These are phyloP conservation scores for Andrena chrysosceles DNA, from an alignment of 2,888 invertebrate genomes.

Conservation along the genomic window DNA sequence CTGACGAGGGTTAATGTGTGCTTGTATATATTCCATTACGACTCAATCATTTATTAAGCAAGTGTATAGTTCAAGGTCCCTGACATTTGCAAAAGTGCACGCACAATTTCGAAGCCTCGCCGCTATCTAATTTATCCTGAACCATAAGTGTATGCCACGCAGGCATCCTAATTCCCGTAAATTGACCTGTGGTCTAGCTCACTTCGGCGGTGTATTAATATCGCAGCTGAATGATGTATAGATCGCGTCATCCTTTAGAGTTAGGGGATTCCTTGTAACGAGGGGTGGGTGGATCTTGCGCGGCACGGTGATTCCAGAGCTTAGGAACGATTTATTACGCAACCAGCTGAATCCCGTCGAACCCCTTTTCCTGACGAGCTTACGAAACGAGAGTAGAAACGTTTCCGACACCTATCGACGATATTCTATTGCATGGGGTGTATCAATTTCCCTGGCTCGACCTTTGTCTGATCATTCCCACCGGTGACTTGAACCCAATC, in stretches of 20 bases:
- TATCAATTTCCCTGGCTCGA: conserved; percentile 50
- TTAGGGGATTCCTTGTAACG: conserved; percentile 16
- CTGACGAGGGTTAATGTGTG: too few relatives aligned
- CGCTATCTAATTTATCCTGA: conserved; percentile 17
- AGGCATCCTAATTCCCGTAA: conserved; percentile 41
- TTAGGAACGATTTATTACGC: conserved; percentile 61
- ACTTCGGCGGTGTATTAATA: conserved; percentile 46
- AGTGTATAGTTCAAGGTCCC: neutral
- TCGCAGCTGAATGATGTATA: conserved; percentile 20
- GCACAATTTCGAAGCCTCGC: neutral
- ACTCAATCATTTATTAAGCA: neutral
- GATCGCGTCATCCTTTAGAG: conserved; percentile 24
- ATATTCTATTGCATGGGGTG: conserved; percentile 29
- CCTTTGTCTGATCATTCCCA: conserved; percentile 1
- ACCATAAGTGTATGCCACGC: conserved; percentile 14
- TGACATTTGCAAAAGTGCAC: conserved; percentile 35
- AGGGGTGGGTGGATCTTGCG: conserved; percentile 17
- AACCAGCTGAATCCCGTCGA: conserved; percentile 24
- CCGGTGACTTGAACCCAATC: conserved; percentile 39
- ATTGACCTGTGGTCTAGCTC: conserved; percentile 42
- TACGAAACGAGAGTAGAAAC: conserved; percentile 19
- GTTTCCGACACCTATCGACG: conserved; percentile 20
- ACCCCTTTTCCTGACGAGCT: conserved; percentile 7
- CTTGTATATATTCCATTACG: conserved; percentile 3
- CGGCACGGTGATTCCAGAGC: conserved; percentile 36